A percentile compares a stretch with the other conserved stretches of the same genome.
Evolutionary conservation across 1,140 invertebrate species (phyloP).

Genomic region (Macrobrachium nipponense): DNA sequence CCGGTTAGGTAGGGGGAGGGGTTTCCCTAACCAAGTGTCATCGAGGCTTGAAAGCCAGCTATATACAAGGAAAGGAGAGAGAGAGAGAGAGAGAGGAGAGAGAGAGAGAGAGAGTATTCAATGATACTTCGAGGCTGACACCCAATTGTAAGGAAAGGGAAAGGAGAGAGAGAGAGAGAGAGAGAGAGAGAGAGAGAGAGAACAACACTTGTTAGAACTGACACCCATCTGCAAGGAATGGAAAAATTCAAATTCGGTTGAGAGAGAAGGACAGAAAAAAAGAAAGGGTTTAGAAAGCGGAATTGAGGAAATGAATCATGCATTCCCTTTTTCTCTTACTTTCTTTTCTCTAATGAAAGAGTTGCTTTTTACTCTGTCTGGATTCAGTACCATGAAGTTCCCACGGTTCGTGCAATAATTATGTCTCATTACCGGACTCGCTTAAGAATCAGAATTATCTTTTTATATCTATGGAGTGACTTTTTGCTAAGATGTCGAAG

Average conservation of each 20-base stretch:
- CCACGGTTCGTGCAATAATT: too few relatives aligned
- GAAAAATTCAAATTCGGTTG: neutral
- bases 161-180: neutral
- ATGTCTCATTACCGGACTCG: too few relatives aligned
- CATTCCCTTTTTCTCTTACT: neutral
- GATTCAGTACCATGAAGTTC: too few relatives aligned
- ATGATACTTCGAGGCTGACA: too few relatives aligned
- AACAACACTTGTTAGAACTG: neutral
- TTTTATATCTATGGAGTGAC: too few relatives aligned
- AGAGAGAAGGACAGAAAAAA: neutral
- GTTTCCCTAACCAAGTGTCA: neutral
- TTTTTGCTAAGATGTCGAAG: too few relatives aligned
- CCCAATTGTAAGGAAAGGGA: neutral
- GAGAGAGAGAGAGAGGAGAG: neutral
- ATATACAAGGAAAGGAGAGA: neutral
- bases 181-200: neutral
- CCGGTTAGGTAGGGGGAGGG: neutral
- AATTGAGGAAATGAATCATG: neutral
- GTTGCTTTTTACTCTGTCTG: neutral
- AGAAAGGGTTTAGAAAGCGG: neutral
- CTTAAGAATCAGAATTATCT: too few relatives aligned
- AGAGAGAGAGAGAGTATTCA: neutral
- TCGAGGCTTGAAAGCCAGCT: neutral
- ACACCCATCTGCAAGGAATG: neutral
- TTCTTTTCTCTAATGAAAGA: neutral